phyloP scores from a whole-genome alignment of 2,888 invertebrate genomes.

The Dolichopus griseipennis region DNA sequence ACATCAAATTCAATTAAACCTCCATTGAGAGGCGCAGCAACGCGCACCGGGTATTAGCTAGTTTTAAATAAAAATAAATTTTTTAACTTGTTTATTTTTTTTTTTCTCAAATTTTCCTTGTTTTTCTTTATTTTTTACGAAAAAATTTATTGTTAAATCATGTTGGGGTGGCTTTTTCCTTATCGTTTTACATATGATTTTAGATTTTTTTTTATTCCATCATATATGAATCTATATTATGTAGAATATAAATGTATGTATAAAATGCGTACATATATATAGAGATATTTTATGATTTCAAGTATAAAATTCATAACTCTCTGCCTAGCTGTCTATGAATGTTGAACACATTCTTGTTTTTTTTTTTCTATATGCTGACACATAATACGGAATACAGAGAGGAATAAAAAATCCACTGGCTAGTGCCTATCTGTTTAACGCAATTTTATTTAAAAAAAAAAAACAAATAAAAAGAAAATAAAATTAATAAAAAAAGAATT shows the following conservation, averaged over 20 bases:
- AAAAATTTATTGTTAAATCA: not conserved
- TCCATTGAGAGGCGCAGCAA: too few species aligned
- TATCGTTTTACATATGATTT: not conserved
- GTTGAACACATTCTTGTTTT: not conserved
- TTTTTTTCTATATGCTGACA: not conserved
- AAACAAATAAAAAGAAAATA: too few species aligned
- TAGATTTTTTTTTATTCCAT: too few species aligned
- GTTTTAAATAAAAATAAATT: too few species aligned
- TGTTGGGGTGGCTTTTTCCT: constrained; percentile 6
- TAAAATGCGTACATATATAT: too few species aligned
- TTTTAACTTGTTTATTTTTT: too few species aligned
- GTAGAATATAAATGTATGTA: too few species aligned
- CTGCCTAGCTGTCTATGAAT: not conserved
- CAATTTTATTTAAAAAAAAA: not conserved
- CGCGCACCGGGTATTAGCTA: too few species aligned
- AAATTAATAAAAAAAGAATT: not conserved
- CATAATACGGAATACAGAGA: not conserved
- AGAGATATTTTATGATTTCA: too few species aligned
- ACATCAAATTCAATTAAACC: too few species aligned
- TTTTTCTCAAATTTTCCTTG: too few species aligned
- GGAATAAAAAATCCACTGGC: not conserved
- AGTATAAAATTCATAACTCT: not conserved
- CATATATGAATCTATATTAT: too few species aligned
- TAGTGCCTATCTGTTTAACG: not conserved
- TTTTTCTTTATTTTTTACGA: not conserved